phyloP scores from a whole-genome alignment of 53 echinoderm and acorn worm genomes.

The Pentamera pediparva region DNA sequence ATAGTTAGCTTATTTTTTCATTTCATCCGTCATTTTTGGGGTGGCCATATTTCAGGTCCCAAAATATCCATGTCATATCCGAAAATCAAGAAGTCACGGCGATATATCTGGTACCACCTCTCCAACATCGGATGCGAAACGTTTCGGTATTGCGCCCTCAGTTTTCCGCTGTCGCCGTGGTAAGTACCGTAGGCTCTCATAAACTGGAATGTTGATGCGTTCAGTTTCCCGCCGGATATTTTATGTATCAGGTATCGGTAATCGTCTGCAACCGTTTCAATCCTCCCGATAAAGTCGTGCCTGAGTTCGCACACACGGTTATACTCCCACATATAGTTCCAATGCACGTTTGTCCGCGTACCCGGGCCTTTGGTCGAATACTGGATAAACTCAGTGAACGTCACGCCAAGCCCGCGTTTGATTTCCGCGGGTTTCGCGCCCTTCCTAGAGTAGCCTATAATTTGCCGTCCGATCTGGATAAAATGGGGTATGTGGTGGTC shows the following conservation, averaged over 20 bases:
- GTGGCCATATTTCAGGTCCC: too few species aligned
- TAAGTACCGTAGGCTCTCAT: conserved; percentile 5
- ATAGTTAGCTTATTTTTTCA: too few species aligned
- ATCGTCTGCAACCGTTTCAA: conserved; percentile 19
- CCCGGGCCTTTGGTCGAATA: neutral
- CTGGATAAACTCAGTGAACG: conserved; percentile 9
- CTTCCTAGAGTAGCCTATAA: neutral
- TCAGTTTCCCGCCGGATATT: neutral
- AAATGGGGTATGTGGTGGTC: conserved; percentile 22
- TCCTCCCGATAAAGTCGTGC: conserved; percentile 21
- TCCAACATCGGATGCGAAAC: neutral
- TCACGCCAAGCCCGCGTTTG: neutral
- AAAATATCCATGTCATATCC: conserved; percentile 11
- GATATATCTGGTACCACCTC: neutral
- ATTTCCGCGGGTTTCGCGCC: neutral
- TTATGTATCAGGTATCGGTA: conserved; percentile 13
- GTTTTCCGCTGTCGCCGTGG: neutral
- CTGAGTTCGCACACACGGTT: conserved; percentile 18
- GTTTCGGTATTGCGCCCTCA: neutral
- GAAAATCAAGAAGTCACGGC: conserved; percentile 4
- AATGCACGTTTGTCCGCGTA: neutral
- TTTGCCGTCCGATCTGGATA: neutral
- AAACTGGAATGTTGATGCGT: neutral
- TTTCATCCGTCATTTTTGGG: too few species aligned
- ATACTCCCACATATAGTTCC: neutral